These are phyloP conservation scores for Trichogramma dendrolimi DNA, from an alignment of 2,888 invertebrate genomes.

Conservation along the genomic window DNA sequence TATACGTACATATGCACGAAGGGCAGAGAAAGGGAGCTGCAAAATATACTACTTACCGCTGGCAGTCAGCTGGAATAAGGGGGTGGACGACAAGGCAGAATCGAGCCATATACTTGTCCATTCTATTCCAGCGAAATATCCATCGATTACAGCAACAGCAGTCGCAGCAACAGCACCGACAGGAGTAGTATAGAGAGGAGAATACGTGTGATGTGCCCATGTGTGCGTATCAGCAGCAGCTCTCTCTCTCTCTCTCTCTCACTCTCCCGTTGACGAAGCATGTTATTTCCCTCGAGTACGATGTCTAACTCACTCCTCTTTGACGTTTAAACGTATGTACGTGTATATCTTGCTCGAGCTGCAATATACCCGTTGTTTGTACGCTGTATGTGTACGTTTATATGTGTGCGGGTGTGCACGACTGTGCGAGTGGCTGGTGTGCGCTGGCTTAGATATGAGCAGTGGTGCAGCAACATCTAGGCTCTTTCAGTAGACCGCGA, in stretches of 20 bases:
- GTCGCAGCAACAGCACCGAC: too few species aligned
- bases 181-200: too few species aligned
- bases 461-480: too few species aligned
- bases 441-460: too few species aligned
- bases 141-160: constrained; percentile 51
- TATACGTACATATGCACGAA: not conserved
- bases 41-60: not conserved
- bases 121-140: constrained; percentile 49
- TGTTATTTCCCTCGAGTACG: constrained; percentile 52
- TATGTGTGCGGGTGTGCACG: too few species aligned
- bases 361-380: too few species aligned
- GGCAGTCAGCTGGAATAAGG: constrained; percentile 25
- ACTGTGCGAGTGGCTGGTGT: too few species aligned
- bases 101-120: constrained; percentile 41
- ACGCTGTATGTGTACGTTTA: too few species aligned
- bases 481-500: constrained; percentile 29
- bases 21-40: not conserved
- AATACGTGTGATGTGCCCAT: too few species aligned
- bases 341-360: constrained; percentile 5
- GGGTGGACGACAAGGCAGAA: constrained; percentile 27
- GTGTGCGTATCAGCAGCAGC: too few species aligned
- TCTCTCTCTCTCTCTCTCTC: too few species aligned
- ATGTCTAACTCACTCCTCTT: not conserved
- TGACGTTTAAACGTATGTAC: constrained; percentile 11
- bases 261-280: constrained; percentile 49